Conservation (phyloP, 2,113 vertebrate genomes). For the Sula dactylatra region DNA sequence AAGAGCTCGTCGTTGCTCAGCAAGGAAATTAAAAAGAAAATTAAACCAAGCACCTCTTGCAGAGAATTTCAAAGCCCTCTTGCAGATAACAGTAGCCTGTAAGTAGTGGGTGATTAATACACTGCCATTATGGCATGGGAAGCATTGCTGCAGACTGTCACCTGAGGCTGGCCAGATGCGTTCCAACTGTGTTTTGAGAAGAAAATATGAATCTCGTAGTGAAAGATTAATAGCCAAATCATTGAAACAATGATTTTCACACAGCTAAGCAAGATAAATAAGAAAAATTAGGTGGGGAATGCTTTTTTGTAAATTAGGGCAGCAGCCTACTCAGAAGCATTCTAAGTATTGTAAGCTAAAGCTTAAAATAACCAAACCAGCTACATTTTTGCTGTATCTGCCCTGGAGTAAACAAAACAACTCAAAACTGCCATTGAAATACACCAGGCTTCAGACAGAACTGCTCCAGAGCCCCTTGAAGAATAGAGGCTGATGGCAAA, state of each 20-base stretch:
- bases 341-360: constrained; percentile 6
- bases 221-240: not conserved
- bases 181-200: not conserved
- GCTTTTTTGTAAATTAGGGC: not conserved
- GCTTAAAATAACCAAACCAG: not conserved
- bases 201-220: not conserved
- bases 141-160: not conserved
- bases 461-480: not conserved
- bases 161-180: not conserved
- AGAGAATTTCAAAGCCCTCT: constrained; percentile 20
- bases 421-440: not conserved
- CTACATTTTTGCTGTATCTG: not conserved
- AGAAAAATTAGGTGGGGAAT: not conserved
- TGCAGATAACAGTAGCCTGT: not conserved
- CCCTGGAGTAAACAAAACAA: not conserved
- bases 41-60: not conserved
- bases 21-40: constrained; percentile 26
- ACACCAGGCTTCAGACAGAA: not conserved
- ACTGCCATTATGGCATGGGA: not conserved
- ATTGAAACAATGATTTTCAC: not conserved
- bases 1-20: not conserved
- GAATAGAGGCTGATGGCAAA: not conserved
- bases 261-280: not conserved
- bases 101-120: not conserved
- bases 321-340: not conserved